Conservation (phyloP, 2,797 vertebrate genomes). For the Aldrovandia affinis region DNA sequence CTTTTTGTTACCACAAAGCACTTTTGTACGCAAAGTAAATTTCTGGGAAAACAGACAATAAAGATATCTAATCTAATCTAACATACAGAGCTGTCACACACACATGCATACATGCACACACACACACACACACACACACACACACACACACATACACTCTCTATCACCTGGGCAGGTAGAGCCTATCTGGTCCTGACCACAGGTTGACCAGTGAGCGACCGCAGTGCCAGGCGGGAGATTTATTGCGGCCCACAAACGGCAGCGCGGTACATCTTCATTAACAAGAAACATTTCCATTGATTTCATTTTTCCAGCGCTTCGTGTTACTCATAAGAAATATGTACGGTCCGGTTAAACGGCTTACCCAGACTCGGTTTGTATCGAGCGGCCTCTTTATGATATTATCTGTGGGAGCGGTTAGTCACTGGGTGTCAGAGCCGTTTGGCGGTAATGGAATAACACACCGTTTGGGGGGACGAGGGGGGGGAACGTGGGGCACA, state of each 20-base stretch:
- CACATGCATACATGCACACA: neutral
- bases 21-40: too few relatives aligned
- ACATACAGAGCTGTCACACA: neutral
- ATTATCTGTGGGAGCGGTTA: constrained; percentile 87
- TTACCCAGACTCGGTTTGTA: constrained; percentile 94
- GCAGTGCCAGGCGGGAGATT: constrained; percentile 67
- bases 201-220: constrained; percentile 55
- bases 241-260: constrained; percentile 75
- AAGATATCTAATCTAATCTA: too few relatives aligned
- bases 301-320: constrained; percentile 90
- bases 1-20: too few relatives aligned
- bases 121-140: neutral
- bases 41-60: too few relatives aligned
- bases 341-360: constrained; percentile 90
- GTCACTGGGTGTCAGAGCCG: constrained; percentile 89
- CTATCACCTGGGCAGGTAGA: neutral
- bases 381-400: constrained; percentile 87
- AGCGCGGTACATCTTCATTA: constrained; percentile 95
- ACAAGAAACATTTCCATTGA: constrained; percentile 98
- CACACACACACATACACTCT: neutral
- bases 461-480: constrained; percentile 79
- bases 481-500: neutral
- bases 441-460: constrained; percentile 88
- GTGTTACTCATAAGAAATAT: constrained; percentile 89
- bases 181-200: neutral